phyloP scores from a whole-genome alignment of 2,113 vertebrate genomes.

The Chamaea fasciata region DNA sequence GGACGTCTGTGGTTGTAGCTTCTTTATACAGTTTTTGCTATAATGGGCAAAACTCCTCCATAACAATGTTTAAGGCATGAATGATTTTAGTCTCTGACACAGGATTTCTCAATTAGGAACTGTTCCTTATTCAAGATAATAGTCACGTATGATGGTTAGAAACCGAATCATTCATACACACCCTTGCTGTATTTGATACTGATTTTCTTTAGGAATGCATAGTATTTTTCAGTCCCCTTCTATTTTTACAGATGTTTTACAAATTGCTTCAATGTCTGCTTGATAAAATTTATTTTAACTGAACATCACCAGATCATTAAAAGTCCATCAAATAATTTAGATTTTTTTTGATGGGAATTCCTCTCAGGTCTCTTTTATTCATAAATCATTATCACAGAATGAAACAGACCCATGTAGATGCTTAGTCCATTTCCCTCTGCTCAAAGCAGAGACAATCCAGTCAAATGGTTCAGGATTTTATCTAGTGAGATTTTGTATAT shows the following conservation, averaged over 20 bases:
- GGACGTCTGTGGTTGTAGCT: not conserved
- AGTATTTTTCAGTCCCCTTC: not conserved
- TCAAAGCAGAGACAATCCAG: not conserved
- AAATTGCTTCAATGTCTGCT: not conserved
- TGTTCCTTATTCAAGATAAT: not conserved
- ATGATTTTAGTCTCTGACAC: no score
- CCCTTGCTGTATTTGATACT: not conserved
- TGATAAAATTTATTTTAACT: not conserved
- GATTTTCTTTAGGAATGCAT: not conserved
- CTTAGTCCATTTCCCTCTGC: not conserved
- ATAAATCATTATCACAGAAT: not conserved
- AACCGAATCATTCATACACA: not conserved
- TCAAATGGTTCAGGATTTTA: not conserved
- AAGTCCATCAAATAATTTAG: not conserved
- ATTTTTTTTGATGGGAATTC: not conserved
- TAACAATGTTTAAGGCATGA: not conserved
- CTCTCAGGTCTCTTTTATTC: not conserved
- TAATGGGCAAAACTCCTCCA: not conserved
- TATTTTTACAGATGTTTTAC: not conserved
- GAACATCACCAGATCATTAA: not conserved
- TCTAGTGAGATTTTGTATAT: not conserved
- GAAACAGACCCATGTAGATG: not conserved
- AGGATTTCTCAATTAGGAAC: not conserved
- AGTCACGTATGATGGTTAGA: not conserved
- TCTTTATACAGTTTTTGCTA: not conserved